Conservation (phyloP, 2,888 invertebrate genomes). For the Diploptera punctata region DNA sequence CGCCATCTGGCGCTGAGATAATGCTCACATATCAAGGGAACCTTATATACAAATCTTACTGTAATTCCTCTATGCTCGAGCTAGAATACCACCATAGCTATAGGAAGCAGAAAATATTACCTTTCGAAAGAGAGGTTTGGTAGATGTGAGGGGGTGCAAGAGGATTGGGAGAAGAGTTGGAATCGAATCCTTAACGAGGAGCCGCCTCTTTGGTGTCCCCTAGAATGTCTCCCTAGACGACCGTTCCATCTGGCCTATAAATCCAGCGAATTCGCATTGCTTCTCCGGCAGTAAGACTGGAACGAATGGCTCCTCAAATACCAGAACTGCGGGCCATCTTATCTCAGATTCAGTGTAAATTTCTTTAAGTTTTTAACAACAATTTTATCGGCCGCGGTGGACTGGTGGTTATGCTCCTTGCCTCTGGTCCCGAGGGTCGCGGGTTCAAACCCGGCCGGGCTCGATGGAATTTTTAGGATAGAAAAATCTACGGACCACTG, state of each 20-base stretch:
- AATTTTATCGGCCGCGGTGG: too few relatives aligned
- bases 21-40: too few relatives aligned
- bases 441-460: too few relatives aligned
- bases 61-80: slow-evolving; percentile 7
- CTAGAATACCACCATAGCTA: not conserved
- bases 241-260: slow-evolving; percentile 33
- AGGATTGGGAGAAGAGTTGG: slow-evolving; percentile 27
- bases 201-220: slow-evolving; percentile 36
- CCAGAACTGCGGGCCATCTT: too few relatives aligned
- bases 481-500: too few relatives aligned
- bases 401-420: too few relatives aligned
- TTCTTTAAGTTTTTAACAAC: too few relatives aligned
- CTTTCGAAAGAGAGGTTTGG: not conserved
- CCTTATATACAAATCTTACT: slow-evolving; percentile 30
- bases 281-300: slow-evolving; percentile 12
- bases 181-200: slow-evolving; percentile 36
- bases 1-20: too few relatives aligned
- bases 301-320: too few relatives aligned
- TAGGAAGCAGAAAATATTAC: not conserved
- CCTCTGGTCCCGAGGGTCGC: too few relatives aligned
- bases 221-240: slow-evolving; percentile 35
- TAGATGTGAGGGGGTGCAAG: not conserved
- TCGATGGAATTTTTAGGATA: too few relatives aligned
- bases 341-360: too few relatives aligned
- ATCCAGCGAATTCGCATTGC: slow-evolving; percentile 21